Percentiles rank a stretch among this genome's conserved stretches.
Conservation (phyloP, 2,113 vertebrate species). For the Rostratula benghalensis region DNA sequence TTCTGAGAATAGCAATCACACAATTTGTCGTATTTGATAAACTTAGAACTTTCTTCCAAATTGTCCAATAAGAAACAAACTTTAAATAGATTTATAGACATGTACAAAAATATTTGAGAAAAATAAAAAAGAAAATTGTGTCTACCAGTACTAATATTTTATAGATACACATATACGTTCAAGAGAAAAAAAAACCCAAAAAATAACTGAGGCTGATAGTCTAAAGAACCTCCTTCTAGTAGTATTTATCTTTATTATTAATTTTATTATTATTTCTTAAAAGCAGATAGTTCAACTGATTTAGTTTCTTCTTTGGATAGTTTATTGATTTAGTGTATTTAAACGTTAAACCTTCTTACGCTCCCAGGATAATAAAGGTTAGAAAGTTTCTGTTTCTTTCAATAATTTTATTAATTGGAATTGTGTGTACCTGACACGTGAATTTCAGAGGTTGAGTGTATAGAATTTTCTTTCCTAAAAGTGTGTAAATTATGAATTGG, state of each 20-base stretch:
- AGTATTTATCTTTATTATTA: not conserved
- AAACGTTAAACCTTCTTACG: not conserved
- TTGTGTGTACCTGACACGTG: fast-evolving
- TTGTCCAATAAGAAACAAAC: not conserved
- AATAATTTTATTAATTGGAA: not conserved
- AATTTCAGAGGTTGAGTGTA: not conserved
- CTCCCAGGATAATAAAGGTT: not conserved
- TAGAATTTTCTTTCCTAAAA: not conserved
- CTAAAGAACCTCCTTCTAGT: not conserved
- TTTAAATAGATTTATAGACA: not conserved
- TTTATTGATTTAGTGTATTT: not conserved
- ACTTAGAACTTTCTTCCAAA: not conserved
- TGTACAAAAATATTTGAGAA: not conserved
- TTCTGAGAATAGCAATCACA: not conserved
- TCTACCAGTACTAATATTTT: not conserved
- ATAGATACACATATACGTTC: not conserved
- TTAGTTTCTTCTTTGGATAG: not conserved
- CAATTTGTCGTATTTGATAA: not conserved
- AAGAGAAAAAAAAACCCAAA: not conserved
- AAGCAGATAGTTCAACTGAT: not conserved
- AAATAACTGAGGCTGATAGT: not conserved
- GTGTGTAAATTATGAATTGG: not conserved
- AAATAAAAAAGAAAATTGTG: not conserved
- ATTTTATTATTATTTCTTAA: not conserved
- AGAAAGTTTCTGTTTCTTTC: not conserved